Evolutionary conservation across 2,113 vertebrate genomes (phyloP).

Genomic region (Gracilinanus agilis): DNA sequence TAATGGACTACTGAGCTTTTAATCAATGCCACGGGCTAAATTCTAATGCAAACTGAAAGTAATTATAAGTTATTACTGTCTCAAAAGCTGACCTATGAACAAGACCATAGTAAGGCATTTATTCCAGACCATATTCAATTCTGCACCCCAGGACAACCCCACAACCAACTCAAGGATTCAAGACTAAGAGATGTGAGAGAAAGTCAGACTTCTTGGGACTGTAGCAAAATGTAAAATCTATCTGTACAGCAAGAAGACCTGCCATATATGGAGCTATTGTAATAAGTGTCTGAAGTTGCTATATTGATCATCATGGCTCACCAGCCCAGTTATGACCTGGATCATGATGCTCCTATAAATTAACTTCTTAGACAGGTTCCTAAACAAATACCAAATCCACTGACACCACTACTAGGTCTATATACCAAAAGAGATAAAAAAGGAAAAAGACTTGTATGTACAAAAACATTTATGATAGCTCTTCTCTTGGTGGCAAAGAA

Average conservation of each 20-base stretch:
- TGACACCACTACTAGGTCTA: no score
- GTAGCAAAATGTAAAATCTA: neutral
- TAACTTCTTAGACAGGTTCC: neutral
- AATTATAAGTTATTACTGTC: neutral
- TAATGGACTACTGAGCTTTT: constrained; percentile 39
- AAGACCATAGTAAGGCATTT: neutral
- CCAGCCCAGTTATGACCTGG: neutral
- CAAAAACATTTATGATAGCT: neutral
- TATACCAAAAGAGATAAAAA: neutral
- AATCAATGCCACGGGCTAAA: constrained; percentile 42
- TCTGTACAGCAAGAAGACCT: neutral
- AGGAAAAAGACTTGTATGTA: neutral
- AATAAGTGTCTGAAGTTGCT: neutral
- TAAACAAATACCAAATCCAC: neutral
- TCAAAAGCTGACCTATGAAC: neutral
- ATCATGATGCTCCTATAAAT: constrained; percentile 8
- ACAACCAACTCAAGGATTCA: constrained; percentile 7
- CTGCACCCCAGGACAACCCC: neutral
- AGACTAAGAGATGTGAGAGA: constrained; percentile 3
- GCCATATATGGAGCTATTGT: neutral
- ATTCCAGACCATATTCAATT: neutral
- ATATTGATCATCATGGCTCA: neutral
- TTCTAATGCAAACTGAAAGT: constrained; percentile 5
- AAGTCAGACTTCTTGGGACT: neutral
- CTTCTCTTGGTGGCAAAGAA: neutral